Conservation (phyloP, 2,113 vertebrate genomes). For the Calypte anna region DNA sequence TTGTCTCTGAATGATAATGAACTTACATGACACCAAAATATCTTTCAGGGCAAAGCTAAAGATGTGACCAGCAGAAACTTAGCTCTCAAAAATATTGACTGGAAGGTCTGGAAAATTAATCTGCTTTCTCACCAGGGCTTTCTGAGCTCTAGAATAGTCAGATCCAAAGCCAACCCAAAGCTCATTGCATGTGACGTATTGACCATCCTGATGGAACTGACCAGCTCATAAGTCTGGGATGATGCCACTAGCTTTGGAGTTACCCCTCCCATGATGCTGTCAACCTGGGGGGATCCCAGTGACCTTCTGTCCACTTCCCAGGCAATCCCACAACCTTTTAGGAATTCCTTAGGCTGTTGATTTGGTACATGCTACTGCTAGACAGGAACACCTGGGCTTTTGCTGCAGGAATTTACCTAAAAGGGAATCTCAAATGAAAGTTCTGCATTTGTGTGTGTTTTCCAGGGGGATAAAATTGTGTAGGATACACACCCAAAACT, state of each 20-base stretch:
- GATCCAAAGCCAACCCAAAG: background rate
- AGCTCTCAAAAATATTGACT: background rate
- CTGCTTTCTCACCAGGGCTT: background rate
- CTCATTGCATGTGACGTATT: background rate
- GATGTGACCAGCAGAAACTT: slow-evolving; percentile 13
- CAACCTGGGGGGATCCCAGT: background rate
- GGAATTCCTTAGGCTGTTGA: background rate
- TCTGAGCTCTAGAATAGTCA: background rate
- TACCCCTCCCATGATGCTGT: background rate
- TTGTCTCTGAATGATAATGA: slow-evolving; percentile 52
- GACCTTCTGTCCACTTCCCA: background rate
- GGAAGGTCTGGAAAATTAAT: background rate
- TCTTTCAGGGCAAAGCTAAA: slow-evolving; percentile 37
- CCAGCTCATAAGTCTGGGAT: background rate
- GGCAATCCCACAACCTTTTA: background rate
- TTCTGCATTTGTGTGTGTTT: background rate
- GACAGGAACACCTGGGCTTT: background rate
- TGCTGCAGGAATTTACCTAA: background rate
- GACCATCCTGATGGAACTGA: background rate
- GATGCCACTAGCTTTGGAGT: background rate
- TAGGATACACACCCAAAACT: background rate
- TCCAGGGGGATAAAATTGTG: background rate
- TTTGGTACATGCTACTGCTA: background rate
- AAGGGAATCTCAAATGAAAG: background rate
- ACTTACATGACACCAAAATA: slow-evolving; percentile 16